These are phyloP conservation scores for Xestia rhomboidea DNA, from an alignment of 2,888 invertebrate genomes.

Conservation along the genomic window DNA sequence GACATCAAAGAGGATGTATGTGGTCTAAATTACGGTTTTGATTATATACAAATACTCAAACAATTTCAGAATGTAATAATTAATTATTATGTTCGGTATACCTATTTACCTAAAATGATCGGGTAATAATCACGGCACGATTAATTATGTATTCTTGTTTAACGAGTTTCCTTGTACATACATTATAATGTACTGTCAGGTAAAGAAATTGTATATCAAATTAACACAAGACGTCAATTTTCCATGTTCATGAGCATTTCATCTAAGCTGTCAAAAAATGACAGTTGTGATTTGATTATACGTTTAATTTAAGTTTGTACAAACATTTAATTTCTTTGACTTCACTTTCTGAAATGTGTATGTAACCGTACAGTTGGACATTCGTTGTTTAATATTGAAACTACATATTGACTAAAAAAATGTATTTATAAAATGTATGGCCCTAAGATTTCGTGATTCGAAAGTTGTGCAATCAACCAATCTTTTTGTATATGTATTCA, in stretches of 20 bases:
- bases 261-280: not conserved
- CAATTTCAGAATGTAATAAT: not conserved
- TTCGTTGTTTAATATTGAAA: not conserved
- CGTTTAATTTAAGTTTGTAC: not conserved
- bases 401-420: conserved; percentile 8
- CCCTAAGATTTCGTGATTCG: conserved; percentile 17
- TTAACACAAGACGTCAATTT: not conserved
- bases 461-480: conserved; percentile 48
- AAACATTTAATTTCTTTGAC: not conserved
- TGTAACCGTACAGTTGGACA: not conserved
- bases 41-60: conserved; percentile 8
- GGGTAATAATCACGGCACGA: too few species aligned
- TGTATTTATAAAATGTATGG: too few species aligned
- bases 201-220: not conserved
- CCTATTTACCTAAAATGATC: not conserved
- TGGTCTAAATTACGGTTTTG: conserved; percentile 12
- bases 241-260: not conserved
- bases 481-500: conserved; percentile 1
- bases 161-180: not conserved
- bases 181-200: not conserved
- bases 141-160: not conserved
- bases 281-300: not conserved
- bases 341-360: not conserved
- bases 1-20: not conserved
- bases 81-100: not conserved